Base-by-base conservation (phyloP, 2,113 vertebrate genomes). In the Cettia cetti region DNA sequence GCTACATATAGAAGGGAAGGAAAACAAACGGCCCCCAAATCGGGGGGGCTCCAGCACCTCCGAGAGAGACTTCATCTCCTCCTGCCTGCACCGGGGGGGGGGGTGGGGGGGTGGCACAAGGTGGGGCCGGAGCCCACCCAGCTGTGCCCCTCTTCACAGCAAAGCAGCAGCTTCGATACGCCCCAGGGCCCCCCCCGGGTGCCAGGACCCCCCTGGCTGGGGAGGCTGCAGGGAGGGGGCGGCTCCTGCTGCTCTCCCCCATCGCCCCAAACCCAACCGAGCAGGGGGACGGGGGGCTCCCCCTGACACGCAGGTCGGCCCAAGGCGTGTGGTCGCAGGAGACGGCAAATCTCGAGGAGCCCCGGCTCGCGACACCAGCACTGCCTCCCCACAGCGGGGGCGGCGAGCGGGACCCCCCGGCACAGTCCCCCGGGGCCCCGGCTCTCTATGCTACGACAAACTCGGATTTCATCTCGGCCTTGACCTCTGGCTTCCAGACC, bases 401-500 rank as follows among this genome's bases (percentile, higher is more conserved):
- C 14, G 15, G 64, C 13, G 7, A 61, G 39, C 7, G 4, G 57
- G 63, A 42, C 56, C 37, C 69, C 57, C 69, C 20, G 23, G 79
- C 85, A 68, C 85, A 79, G 85, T 89, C 91, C 80, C 72, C 78
- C 33, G 63, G 75, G 75, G 47, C 33, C 40, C 30, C 27, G 35
- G 52, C 33, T 65, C 80, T 92, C 95, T 98, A 99, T 96, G 99
- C 99, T 98, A 99, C 98, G 82, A 99, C 98, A 18, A 99, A 99
- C 96, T 99, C 99, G 0, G 99, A 98, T 97, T 99, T 99, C 97
- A 99, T 97, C 96, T 99, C 99, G 6, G 99, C 99, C 97, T 99
- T 99, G 93, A 99, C 99, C 89, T 99, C 99, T 1, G 99, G 99
- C 94, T 99, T 99, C 99, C 99, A 99, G 63, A 99, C 98, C 0